Conservation (phyloP, 2,113 vertebrate species). For the Nanger granti region DNA sequence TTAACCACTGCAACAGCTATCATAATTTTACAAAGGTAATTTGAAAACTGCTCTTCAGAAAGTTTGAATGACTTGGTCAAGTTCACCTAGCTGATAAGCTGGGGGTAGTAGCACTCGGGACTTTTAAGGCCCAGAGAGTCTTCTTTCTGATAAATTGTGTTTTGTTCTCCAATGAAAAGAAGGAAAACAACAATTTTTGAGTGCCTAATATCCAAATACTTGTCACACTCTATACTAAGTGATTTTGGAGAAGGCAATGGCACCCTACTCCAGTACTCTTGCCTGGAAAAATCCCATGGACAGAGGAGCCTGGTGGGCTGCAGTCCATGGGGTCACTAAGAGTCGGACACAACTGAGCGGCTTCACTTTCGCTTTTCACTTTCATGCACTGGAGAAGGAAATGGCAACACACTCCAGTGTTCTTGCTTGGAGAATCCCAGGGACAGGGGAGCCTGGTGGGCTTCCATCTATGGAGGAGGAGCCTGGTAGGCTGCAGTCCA, state of each 20-base stretch:
- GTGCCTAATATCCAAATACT: neutral
- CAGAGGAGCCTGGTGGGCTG: too few species aligned
- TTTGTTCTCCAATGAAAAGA: slow-evolving; percentile 11
- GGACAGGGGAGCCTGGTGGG: too few species aligned
- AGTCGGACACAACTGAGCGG: too few species aligned
- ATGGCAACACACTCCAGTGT: too few species aligned
- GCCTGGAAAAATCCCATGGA: too few species aligned
- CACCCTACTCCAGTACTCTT: too few species aligned
- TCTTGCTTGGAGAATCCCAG: too few species aligned
- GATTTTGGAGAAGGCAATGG: neutral
- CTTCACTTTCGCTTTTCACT: too few species aligned
- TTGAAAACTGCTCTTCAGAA: neutral
- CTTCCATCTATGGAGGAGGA: too few species aligned
- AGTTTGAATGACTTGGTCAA: neutral
- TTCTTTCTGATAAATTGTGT: neutral
- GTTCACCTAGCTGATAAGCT: neutral
- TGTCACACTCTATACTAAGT: neutral
- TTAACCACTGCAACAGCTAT: neutral
- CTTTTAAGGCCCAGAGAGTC: neutral
- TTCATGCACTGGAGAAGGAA: too few species aligned
- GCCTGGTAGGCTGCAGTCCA: too few species aligned
- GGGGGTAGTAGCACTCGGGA: neutral
- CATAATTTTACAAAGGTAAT: neutral
- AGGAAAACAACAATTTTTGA: neutral
- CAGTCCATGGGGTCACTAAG: too few species aligned